A percentile compares a stretch with the other conserved stretches of the same genome.
These are phyloP conservation scores for Dendrophyllia cribrosa DNA, from an alignment of 64 coral and sea anemone genomes.

Conservation along the genomic window DNA sequence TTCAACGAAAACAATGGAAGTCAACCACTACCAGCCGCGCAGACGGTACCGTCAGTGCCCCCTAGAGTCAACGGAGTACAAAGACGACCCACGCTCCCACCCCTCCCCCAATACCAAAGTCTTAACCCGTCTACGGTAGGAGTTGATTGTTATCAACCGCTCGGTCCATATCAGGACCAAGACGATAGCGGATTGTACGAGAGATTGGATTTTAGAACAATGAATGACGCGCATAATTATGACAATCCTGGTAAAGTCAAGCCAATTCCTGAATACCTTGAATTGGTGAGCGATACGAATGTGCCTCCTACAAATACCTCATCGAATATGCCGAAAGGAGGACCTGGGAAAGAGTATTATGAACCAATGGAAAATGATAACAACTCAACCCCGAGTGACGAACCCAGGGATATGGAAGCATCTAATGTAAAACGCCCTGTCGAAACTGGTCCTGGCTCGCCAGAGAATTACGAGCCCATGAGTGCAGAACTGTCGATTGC, in stretches of 20 bases:
- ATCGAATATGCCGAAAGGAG: neutral
- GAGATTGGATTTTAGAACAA: neutral
- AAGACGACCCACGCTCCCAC: neutral
- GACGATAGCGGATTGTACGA: constrained; percentile 5
- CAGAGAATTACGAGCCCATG: neutral
- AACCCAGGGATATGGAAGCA: neutral
- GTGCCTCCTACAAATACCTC: neutral
- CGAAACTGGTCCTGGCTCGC: neutral
- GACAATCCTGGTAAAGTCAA: neutral
- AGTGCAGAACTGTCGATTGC: too few relatives aligned
- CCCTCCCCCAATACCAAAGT: neutral
- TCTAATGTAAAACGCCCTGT: neutral
- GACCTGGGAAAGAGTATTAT: neutral
- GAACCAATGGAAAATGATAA: constrained; percentile 4
- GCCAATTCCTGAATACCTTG: constrained; percentile 13
- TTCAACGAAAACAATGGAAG: neutral
- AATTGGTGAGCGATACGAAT: neutral
- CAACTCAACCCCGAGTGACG: too few relatives aligned
- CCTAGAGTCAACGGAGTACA: neutral
- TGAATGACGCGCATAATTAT: neutral
- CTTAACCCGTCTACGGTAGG: neutral
- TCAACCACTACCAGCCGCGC: neutral
- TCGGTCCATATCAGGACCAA: neutral
- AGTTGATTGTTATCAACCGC: neutral
- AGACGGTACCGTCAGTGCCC: neutral